phyloP scores from a whole-genome alignment of 2,888 invertebrate species.

The Drosophila sordidula region DNA sequence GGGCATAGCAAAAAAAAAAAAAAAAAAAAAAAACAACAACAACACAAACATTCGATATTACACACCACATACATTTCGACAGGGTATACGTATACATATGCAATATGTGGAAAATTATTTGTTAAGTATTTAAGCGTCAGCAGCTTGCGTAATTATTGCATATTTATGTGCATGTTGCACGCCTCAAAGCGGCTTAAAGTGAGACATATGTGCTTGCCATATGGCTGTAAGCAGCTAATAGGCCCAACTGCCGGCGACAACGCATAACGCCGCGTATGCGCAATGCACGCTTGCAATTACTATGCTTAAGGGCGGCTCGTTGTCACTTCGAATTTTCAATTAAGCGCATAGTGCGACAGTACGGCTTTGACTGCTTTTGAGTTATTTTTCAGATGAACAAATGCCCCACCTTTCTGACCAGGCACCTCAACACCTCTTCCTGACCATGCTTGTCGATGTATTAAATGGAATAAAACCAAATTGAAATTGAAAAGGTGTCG shows the following conservation, averaged over 20 bases:
- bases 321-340: slow-evolving; percentile 55
- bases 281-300: slow-evolving; percentile 30
- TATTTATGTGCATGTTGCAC: slow-evolving; percentile 9
- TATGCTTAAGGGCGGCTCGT: slow-evolving; percentile 10
- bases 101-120: slow-evolving; percentile 29
- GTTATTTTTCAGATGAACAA: slow-evolving; percentile 57
- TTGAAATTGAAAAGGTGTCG: slow-evolving; percentile 78
- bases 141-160: slow-evolving; percentile 23
- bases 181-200: slow-evolving; percentile 44
- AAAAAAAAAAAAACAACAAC: slow-evolving; percentile 1
- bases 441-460: slow-evolving; percentile 41
- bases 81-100: slow-evolving; percentile 8
- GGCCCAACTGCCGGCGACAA: not conserved
- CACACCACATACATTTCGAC: not conserved
- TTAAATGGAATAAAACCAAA: slow-evolving; percentile 77
- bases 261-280: slow-evolving; percentile 39
- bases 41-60: not conserved
- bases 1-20: not conserved
- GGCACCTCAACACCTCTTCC: not conserved
- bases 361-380: slow-evolving; percentile 62
- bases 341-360: slow-evolving; percentile 41
- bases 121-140: slow-evolving; percentile 45
- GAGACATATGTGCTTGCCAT: slow-evolving; percentile 19
- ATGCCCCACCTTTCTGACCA: slow-evolving; percentile 4
- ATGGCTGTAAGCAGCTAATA: slow-evolving; percentile 56